These are phyloP conservation scores for Oreotragus oreotragus DNA, from an alignment of 2,113 vertebrate species.

Conservation along the genomic window DNA sequence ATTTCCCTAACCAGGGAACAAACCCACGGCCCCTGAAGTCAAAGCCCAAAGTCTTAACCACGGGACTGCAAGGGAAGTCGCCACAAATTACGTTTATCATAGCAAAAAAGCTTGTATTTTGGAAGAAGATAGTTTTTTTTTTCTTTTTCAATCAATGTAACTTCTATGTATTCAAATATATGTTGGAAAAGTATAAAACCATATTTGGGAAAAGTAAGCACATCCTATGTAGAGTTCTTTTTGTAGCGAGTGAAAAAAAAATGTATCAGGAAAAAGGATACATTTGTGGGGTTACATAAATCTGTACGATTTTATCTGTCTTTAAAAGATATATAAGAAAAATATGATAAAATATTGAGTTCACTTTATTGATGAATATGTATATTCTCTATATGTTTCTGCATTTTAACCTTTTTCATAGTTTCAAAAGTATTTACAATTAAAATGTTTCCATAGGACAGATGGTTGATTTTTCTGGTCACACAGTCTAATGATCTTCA, in stretches of 20 bases:
- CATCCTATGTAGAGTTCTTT: neutral
- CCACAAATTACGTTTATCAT: neutral
- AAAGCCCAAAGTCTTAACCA: neutral
- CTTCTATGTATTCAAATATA: neutral
- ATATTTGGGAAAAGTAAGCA: neutral
- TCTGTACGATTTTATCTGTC: neutral
- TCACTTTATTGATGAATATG: neutral
- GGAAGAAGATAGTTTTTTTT: neutral
- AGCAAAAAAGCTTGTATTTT: neutral
- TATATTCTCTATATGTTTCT: neutral
- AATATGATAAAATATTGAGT: neutral
- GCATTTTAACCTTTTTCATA: neutral
- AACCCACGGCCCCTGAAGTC: neutral
- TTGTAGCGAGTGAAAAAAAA: neutral
- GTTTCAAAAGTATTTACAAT: neutral
- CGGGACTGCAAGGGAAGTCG: neutral
- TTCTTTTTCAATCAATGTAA: neutral
- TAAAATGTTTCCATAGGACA: neutral
- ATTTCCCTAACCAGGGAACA: neutral
- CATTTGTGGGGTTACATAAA: neutral
- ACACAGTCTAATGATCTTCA: neutral
- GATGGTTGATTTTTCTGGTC: neutral
- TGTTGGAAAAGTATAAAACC: neutral
- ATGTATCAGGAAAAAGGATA: neutral
- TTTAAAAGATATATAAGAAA: neutral